Base-by-base conservation (phyloP, 37 sponge, comb jelly and placozoan genomes). In the Beroe forskalii region DNA sequence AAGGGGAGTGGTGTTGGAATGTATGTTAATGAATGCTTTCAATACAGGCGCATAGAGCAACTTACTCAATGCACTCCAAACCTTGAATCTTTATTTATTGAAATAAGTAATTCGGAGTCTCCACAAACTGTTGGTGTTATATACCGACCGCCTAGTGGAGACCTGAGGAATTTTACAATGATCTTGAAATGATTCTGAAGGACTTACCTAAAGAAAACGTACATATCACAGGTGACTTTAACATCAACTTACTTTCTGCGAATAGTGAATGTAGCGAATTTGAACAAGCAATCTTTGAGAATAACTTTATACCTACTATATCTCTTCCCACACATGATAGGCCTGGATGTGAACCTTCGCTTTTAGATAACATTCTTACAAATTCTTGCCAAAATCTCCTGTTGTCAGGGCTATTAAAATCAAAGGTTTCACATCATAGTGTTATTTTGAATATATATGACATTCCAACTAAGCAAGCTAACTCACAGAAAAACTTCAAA, bases 111-210 rank as follows among this genome's bases (percentile, higher is more conserved):
- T 22, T n/a, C 31, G 25, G 66, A 64, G 4, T 4, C 4, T 30
- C 66, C 66, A 4, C 66, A 64, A 27, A 64, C 66, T 22, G 25
- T 64, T 64, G 66, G 66, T 64, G 66, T 64, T 27, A 23, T 64
- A 27, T 64, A 64, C 25, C 25, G 66, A 64, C 66, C 66, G 30
- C 66, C 66, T n/a, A 27, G 66, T 6, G 66, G 66, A 3, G 31
- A 64, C 25, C 17, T 30, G 25, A 64, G 17, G 66, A 27, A 64
- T 22, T 23, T 27, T 22, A n/a, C 4, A 4, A 22, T 22, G 17
- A 23, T 22, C 4, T 64, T 64, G 3, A 23, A 64, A 30, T n/a
- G 66, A 6, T 23, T 64, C 17, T n/a, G n/a, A n/a, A n/a, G n/a
- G n/a, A n/a, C n/a, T n/a, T n/a, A n/a, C n/a, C n/a, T n/a, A n/a